phyloP scores from a whole-genome alignment of 2,113 vertebrate genomes.

The Bolborhynchus lineola region DNA sequence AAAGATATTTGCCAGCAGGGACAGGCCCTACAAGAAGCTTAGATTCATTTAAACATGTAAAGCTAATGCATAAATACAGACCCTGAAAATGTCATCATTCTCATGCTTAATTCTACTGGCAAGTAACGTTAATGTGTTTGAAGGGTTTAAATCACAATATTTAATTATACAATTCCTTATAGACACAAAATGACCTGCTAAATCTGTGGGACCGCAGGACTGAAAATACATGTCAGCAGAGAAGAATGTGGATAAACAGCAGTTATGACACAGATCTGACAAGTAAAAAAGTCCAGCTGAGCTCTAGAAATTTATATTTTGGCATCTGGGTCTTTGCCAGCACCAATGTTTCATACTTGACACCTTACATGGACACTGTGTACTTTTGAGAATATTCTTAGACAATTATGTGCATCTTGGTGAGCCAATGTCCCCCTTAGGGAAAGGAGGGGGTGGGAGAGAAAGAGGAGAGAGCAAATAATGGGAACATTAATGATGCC shows the following conservation, averaged over 20 bases:
- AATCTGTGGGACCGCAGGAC: not conserved
- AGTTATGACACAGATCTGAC: constrained; percentile 47
- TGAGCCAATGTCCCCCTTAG: not conserved
- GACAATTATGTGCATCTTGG: constrained; percentile 2
- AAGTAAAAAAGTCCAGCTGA: constrained; percentile 49
- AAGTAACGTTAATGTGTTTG: constrained; percentile 2
- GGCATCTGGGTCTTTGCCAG: constrained; percentile 38
- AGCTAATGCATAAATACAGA: not conserved
- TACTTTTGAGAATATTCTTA: constrained; percentile 22
- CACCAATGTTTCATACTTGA: constrained; percentile 31
- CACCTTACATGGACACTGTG: constrained; percentile 40
- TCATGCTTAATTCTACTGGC: not conserved
- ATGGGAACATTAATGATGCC: constrained; percentile 1
- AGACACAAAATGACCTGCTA: not conserved
- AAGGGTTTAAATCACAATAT: constrained; percentile 34
- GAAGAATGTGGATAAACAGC: constrained; percentile 66
- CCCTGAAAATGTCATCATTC: constrained; percentile 7
- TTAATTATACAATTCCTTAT: constrained; percentile 26
- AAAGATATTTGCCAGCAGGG: not conserved
- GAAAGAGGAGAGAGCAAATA: not conserved
- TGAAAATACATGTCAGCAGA: constrained; percentile 41
- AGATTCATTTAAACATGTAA: not conserved
- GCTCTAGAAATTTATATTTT: constrained; percentile 41
- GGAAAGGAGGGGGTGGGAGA: constrained; percentile 36
- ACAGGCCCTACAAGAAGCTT: not conserved